Percentiles rank a stretch among this genome's conserved stretches.
These are phyloP conservation scores for Drosophila paranaensis DNA, from an alignment of 2,888 invertebrate species.

Conservation along the genomic window DNA sequence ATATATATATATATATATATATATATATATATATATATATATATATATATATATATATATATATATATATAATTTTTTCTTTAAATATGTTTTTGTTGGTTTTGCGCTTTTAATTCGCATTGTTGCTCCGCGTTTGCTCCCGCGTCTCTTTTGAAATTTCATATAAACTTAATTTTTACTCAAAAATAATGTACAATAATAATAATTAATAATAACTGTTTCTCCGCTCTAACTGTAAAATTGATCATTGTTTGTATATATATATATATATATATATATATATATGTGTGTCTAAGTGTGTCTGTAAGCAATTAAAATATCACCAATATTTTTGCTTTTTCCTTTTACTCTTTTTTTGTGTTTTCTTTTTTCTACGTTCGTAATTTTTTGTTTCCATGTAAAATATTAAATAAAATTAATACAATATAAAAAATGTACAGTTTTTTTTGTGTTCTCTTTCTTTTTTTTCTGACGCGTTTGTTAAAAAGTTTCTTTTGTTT, in stretches of 20 bases:
- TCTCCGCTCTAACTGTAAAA: conserved; percentile 19
- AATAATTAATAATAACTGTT: conserved; percentile 54
- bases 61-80: conserved; percentile 26
- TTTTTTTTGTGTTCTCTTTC: conserved; percentile 44
- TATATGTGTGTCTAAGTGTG: conserved; percentile 42
- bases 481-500: conserved; percentile 48
- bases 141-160: conserved; percentile 34
- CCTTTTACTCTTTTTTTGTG: conserved; percentile 52
- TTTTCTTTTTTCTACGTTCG: conserved; percentile 36
- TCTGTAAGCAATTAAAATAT: conserved; percentile 73
- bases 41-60: too few relatives aligned
- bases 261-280: conserved; percentile 23
- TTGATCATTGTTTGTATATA: conserved; percentile 22
- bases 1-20: not conserved
- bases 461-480: conserved; percentile 27
- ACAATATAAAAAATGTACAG: conserved; percentile 78
- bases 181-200: conserved; percentile 64
- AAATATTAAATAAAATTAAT: conserved; percentile 74
- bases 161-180: conserved; percentile 56
- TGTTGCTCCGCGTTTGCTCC: conserved; percentile 49
- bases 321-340: conserved; percentile 73
- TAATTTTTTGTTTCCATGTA: conserved; percentile 45
- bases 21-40: too few relatives aligned
- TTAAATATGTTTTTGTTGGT: conserved; percentile 49
- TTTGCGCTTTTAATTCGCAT: conserved; percentile 49